These are phyloP conservation scores for Promerops cafer DNA, from an alignment of 2,113 vertebrate genomes.

Conservation along the genomic window DNA sequence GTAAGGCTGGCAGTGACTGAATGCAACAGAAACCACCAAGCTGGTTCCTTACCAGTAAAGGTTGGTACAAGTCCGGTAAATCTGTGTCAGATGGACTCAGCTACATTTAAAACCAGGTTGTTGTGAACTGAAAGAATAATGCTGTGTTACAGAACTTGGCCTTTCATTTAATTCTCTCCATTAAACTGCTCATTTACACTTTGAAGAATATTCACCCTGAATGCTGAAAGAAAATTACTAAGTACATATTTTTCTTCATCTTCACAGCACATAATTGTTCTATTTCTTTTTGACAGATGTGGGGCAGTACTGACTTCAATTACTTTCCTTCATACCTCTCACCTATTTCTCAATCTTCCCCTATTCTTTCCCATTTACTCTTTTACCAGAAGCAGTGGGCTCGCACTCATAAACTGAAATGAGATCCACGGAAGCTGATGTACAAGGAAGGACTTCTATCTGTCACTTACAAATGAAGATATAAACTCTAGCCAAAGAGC, in stretches of 20 bases:
- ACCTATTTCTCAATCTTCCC: neutral
- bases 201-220: neutral
- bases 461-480: neutral
- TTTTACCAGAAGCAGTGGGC: neutral
- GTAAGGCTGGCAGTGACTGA: neutral
- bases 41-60: neutral
- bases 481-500: neutral
- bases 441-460: neutral
- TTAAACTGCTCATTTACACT: neutral
- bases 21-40: neutral
- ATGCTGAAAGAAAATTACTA: neutral
- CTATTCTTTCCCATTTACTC: neutral
- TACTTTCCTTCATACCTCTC: neutral
- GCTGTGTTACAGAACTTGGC: neutral
- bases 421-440: neutral
- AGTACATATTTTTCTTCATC: neutral
- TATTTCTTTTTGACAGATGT: neutral
- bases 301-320: neutral
- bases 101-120: neutral
- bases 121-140: neutral
- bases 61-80: neutral
- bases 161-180: neutral
- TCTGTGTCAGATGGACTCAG: neutral
- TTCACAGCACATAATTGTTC: neutral
- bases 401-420: neutral